Base-by-base conservation (phyloP, 2,888 invertebrate genomes). In the Drosophila sordidula region DNA sequence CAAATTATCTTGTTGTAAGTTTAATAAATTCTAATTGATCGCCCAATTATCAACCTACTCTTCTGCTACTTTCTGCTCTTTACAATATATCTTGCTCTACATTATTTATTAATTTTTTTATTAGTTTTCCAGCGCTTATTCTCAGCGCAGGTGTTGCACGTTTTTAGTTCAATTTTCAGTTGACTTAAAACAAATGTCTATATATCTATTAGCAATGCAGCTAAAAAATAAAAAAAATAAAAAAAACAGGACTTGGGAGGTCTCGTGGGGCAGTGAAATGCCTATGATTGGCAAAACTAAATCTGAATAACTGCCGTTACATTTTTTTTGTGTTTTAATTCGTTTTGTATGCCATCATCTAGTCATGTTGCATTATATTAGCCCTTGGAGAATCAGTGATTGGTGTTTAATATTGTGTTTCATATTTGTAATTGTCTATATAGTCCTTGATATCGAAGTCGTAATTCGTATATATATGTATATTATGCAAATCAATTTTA, bases 361-460 rank as follows among this genome's bases (percentile, higher is more conserved):
- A 87, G 79, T 71, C 83, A 68, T 77, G 85, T 85, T 87, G 86
- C 83, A 85, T 86, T 86, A 62, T 86, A 87, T 88, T 83, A 83
- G 84, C 69, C 89, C 83, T 86, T 89, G 84, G 82, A 80, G 75
- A 88, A 89, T 84, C 89, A 90, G 85, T 90, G 88, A 90, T 90
- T 90, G 90, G 90, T 90, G 90, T 91, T 90, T 89, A 91, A 91
- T 90, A 90, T 91, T 90, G 89, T 90, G 90, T 90, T 90, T 78
- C 70, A 77, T 90, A 90, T 80, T 88, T 86, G 90, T 87, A 81
- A 80, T 84, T 86, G 87, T 89, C 87, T 86, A 87, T 88, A 88
- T 84, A 84, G 89, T 78, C 84, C 70, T 89, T 87, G 84, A 83
- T 87, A 84, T 81, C 82, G 61, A 78, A 87, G 61, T 75, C 89